Base-by-base conservation (phyloP, 1,140 invertebrate species). In the Zaprionus nigranus region DNA sequence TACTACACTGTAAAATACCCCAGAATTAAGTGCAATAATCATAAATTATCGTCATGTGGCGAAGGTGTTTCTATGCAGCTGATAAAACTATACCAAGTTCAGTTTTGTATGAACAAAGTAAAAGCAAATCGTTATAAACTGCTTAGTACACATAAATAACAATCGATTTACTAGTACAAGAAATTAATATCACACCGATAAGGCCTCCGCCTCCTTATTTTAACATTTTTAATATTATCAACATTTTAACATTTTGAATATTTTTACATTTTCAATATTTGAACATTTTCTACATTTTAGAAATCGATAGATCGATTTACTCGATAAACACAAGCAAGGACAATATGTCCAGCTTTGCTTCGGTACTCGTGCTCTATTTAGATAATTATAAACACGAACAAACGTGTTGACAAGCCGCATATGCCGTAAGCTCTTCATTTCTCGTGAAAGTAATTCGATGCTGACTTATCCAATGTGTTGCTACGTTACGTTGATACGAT, bases 401-500 rank as follows among this genome's bases (percentile, higher is more conserved):
- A 60, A 68, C 20, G 17, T 36, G 38, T 38, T 62, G 38, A 36
- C 28, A 38, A 62, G 20, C 59, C 62, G 40, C 7, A 20, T 26
- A 59, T 65, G 40, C 62, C n/a, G 0, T 3, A 17, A 9, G n/a
- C 40, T 46, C 40, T 46, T 26, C 40, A 13, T 9, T 5, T 26
- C 6, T 20, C 17, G 22, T 69, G n/a, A 3, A 12, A 9, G 12
- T 30, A 54, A 65, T 36, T 12, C 28, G 30, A n/a, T 20, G 26
- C 40, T 20, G 13, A 24, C 20, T 36, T 54, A 40, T 36, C 36
- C 15, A 61, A 43, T 49, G 17, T 53, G 67, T 51, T 36, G 61
- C 43, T 40, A 51, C 20, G 34, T 49, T 36, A 64, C 67, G 34
- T 49, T 36, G 60, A 60, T 7, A 30, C 28, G 26, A 59, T 79